These are phyloP conservation scores for Polymixis lichenea DNA, from an alignment of 2,888 invertebrate genomes.

Conservation along the genomic window DNA sequence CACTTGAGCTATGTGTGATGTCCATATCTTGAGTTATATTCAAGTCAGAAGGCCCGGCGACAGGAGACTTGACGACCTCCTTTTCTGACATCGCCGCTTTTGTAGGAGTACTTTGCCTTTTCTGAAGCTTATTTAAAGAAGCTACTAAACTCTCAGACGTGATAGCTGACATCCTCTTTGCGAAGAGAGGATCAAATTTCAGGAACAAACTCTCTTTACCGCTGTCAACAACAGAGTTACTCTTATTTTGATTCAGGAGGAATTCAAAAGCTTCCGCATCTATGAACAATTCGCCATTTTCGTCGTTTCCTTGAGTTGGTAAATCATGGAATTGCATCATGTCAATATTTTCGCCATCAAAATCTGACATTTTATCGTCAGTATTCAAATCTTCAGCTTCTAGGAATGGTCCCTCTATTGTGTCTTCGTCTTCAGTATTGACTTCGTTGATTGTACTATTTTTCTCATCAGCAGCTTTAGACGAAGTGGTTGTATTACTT, in stretches of 20 bases:
- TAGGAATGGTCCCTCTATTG: conserved; percentile 85
- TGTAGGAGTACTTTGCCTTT: conserved; percentile 81
- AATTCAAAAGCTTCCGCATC: conserved; percentile 88
- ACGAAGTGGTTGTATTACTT: conserved; percentile 73
- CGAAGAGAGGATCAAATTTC: conserved; percentile 87
- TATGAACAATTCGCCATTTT: conserved; percentile 84
- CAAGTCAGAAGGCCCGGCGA: conserved; percentile 75
- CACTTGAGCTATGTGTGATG: conserved; percentile 51
- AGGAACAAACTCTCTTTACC: conserved; percentile 88
- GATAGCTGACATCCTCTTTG: conserved; percentile 79
- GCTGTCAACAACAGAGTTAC: conserved; percentile 81
- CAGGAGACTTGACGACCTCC: conserved; percentile 62
- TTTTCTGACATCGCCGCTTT: conserved; percentile 68
- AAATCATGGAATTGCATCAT: conserved; percentile 79
- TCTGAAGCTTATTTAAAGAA: conserved; percentile 78
- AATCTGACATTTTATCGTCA: conserved; percentile 73
- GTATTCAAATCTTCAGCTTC: conserved; percentile 77
- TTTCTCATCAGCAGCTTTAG: conserved; percentile 75
- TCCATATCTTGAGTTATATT: conserved; percentile 70
- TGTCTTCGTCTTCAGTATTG: conserved; percentile 87
- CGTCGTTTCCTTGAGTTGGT: conserved; percentile 72
- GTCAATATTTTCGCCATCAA: conserved; percentile 72
- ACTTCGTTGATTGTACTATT: conserved; percentile 78
- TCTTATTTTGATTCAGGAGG: conserved; percentile 84
- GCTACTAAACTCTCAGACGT: conserved; percentile 79